A percentile compares a stretch with the other conserved stretches of the same genome.
Evolutionary conservation across 1,140 invertebrate species (phyloP).

Genomic region (Anagrus nilaparvatae): DNA sequence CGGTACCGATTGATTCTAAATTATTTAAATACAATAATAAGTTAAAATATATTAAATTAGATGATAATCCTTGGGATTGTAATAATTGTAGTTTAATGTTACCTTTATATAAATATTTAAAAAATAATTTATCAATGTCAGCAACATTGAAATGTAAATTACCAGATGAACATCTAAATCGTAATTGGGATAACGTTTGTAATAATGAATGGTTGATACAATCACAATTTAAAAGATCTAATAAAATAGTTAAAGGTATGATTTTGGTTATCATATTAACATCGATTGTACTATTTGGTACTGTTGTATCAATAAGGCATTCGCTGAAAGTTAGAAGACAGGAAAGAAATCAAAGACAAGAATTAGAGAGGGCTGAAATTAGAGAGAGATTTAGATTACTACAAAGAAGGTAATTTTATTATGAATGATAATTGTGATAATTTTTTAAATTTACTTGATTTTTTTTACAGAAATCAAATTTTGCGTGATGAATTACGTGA

Average conservation of each 20-base stretch:
- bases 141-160: too few relatives aligned
- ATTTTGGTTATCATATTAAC: slow-evolving; percentile 32
- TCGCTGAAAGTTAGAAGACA: slow-evolving; percentile 45
- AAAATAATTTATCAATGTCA: too few relatives aligned
- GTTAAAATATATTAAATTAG: slow-evolving; percentile 2
- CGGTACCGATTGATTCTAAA: too few relatives aligned
- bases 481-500: slow-evolving; percentile 41
- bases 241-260: slow-evolving; percentile 51
- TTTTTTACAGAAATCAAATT: slow-evolving; percentile 40
- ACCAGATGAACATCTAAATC: too few relatives aligned
- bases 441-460: not conserved
- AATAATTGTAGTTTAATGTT: too few relatives aligned
- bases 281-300: slow-evolving; percentile 43
- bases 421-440: not conserved
- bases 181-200: slow-evolving; percentile 60
- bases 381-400: slow-evolving; percentile 49
- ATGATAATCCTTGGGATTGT: slow-evolving; percentile 63
- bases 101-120: too few relatives aligned
- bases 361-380: slow-evolving; percentile 43
- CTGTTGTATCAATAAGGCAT: slow-evolving; percentile 39
- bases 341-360: slow-evolving; percentile 33
- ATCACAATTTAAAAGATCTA: slow-evolving; percentile 17
- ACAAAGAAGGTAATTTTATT: slow-evolving; percentile 41
- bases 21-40: slow-evolving; percentile 4
- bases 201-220: slow-evolving; percentile 44